phyloP scores from a whole-genome alignment of 2,888 invertebrate genomes.

The Autographa pulchrina region DNA sequence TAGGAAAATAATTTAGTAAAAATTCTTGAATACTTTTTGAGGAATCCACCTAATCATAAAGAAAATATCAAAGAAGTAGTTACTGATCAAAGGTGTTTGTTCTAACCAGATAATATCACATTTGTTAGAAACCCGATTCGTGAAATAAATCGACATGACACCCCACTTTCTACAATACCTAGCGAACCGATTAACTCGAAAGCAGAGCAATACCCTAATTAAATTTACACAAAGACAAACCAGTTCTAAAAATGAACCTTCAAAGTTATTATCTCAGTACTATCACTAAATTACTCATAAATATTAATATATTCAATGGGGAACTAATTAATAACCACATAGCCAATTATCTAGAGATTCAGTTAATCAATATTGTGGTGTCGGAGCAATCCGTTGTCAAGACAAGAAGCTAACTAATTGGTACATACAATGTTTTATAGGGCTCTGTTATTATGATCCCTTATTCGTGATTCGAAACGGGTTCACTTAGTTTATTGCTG shows the following conservation, averaged over 20 bases:
- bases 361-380: constrained; percentile 79
- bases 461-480: constrained; percentile 57
- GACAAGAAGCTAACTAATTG: constrained; percentile 82
- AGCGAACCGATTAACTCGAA: constrained; percentile 10
- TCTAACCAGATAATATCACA: not conserved
- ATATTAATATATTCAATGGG: constrained; percentile 69
- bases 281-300: constrained; percentile 55
- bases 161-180: constrained; percentile 5
- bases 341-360: constrained; percentile 78
- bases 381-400: constrained; percentile 67
- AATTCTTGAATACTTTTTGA: not conserved
- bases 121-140: not conserved
- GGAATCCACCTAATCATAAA: not conserved
- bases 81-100: not conserved
- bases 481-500: constrained; percentile 51
- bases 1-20: not conserved
- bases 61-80: not conserved
- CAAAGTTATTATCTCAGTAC: constrained; percentile 43
- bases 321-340: constrained; percentile 77
- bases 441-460: constrained; percentile 70
- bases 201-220: constrained; percentile 38
- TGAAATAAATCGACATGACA: constrained; percentile 4
- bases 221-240: constrained; percentile 47
- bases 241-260: constrained; percentile 41
- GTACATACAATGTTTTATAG: constrained; percentile 72